Base-by-base conservation (phyloP, 2,888 invertebrate genomes). In the Anodontia alba region DNA sequence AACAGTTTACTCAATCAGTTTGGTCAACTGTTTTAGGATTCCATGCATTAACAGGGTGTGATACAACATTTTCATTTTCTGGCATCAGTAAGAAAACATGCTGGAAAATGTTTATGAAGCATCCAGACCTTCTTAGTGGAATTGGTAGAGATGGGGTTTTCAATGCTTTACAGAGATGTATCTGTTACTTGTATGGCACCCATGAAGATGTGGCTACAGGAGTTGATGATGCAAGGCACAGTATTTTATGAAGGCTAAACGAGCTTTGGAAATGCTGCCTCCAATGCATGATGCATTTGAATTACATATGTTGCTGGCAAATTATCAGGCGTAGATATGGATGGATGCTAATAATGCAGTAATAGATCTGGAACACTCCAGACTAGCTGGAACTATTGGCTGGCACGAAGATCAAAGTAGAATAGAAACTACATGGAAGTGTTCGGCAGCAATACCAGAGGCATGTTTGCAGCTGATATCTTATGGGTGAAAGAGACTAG, bases 271-370 rank as follows among this genome's bases (percentile, higher is more conserved):
- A 38, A 38, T 38, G 38, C 12, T 38, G 12, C 79, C 78, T 33
- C 79, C 78, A 71, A 76, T 80, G 5, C 42, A 54, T 12, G 79
- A 81, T 70, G 71, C 82, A 3, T 54, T 81, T 17, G 76, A 82
- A 72, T 38, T 80, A 17, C 82, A 76, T 54, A 23, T 43, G 3
- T n/a, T 17, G 31, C 36, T 76, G 29, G 80, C 76, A 10, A 76
- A 82, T 57, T 81, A 82, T 57, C 80, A 82, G 51, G 69, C 76
- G 23, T 76, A 76, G 10, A 78, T 81, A 68, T 76, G 76, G 82
- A 26, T 82, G 17, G n/a, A 76, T 33, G 71, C 76, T 42, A 29
- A 72, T 33, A 51, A 36, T 33, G 31, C 73, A 1, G 54, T 42
- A 26, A 38, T 73, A 43, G 68, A 80, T 38, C 17, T 31, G 1